Evolutionary conservation across 2,797 vertebrate species (phyloP), one percentile per base, ranked within the genome.

Genomic region (Myotis pilosus): DNA sequence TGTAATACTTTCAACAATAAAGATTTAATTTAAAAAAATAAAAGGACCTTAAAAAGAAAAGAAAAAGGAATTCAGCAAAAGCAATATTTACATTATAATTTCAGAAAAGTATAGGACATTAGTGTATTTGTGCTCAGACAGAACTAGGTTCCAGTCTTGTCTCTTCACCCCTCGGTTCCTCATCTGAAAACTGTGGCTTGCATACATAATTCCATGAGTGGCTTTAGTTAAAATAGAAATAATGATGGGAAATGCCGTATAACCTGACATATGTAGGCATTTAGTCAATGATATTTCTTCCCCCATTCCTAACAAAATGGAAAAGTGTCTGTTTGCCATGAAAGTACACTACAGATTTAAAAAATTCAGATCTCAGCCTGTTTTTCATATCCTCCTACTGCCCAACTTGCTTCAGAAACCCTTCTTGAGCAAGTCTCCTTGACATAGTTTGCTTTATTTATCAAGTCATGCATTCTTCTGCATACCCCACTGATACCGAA

Each of bases 401-500:
- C 53, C 64, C 38, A 28, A 0, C 38, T 62, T 60, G 86, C 57
- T 75, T 83, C 76, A 36, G 66, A 86, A 89, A 76, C 55, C 22
- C 30, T 64, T 62, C 62, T 23, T 41, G 13, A 51, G 55, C 44
- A 76, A 83, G 69, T 80, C 92, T 75, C 92, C 79, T 91, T 87
- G 89, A 92, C 75, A 93, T 69, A 76, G 25, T 69, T 85, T 84
- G 41, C 72, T 68, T 88, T 55, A 84, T 38, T 92, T 88, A 92
- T 82, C 91, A 88, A 92, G 69, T 71, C 69, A 23, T n/a, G 78
- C 19, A 1, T 47, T 92, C 95, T 86, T 88, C 82, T 82, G 44
- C 30, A 38, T 86, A 92, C 78, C 55, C 82, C 64, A 57, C 74
- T 68, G 83, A 71, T 20, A 28, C 57, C 12, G 16, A 44, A 71